A percentile compares a stretch with the other conserved stretches of the same genome.
Conservation (phyloP, 2,888 invertebrate species). For the Ormyrus pomaceus region DNA sequence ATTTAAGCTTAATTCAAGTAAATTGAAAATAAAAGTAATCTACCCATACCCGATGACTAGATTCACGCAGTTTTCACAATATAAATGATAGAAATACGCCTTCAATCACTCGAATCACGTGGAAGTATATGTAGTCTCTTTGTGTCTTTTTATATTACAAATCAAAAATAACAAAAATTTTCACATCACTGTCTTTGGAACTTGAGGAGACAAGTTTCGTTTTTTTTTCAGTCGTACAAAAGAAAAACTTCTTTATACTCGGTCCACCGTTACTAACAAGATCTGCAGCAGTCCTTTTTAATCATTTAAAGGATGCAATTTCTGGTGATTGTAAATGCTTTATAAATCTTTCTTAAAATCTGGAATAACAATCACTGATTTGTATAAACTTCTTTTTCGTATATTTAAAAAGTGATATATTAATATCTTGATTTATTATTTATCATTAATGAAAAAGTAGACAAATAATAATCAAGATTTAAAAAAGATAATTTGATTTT, state of each 20-base stretch:
- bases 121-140: conserved; percentile 49
- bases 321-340: conserved; percentile 31
- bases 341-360: conserved; percentile 5
- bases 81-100: conserved; percentile 36
- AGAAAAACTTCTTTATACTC: conserved; percentile 39
- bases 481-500: no score
- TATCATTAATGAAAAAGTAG: background rate
- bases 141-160: conserved; percentile 3
- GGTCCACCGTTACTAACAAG: conserved; percentile 15
- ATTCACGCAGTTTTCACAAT: conserved; percentile 43
- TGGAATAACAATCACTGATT: background rate
- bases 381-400: background rate
- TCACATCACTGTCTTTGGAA: conserved; percentile 52
- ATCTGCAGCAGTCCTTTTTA: conserved; percentile 10
- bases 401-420: background rate
- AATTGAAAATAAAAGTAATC: conserved; percentile 16
- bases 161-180: conserved; percentile 37
- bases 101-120: conserved; percentile 49
- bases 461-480: no score
- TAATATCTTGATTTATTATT: conserved; percentile 12
- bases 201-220: conserved; percentile 23
- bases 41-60: conserved; percentile 49
- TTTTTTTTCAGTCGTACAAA: conserved; percentile 40
- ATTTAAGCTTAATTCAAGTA: conserved; percentile 16
- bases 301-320: background rate